Base-by-base conservation (phyloP, 2,888 invertebrate species). In the Blastobasis lacticolella region DNA sequence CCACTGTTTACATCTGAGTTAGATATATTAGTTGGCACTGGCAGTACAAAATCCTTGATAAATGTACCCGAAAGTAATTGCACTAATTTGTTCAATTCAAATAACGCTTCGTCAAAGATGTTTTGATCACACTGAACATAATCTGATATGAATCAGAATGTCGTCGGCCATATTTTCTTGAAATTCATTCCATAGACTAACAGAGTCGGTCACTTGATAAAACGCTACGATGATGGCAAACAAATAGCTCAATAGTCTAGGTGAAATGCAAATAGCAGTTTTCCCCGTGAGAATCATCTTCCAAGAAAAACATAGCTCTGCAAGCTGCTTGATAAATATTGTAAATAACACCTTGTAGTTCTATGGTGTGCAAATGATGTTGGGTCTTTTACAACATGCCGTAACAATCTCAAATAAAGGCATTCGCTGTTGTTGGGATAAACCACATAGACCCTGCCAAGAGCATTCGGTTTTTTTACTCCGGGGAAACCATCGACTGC, bases 261-360 rank as follows among this genome's bases (percentile, higher is more conserved):
- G 53, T 52, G 57, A 58, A 59, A 54, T 55, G 10, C 55, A 57
- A 49, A 57, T 10, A 57, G 58, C 57, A 47, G 63, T 55, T 59
- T 58, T 64, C 58, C 64, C 61, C 62, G 51, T 64, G 61, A 57
- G 55, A 55, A 58, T 64, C 61, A 49, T 61, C 61, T 62, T 61
- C 63, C 54, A 66, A 58, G 49, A 61, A 58, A 38, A 63, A 62
- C 57, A 59, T 55, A 56, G 54, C 56, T 51, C 53, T 56, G 54
- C 58, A 61, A 52, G 57, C 58, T 48, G 42, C 48, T 59, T 60
- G 54, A 54, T 54, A 60, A 52, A 60, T 62, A 54, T 51, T 52
- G 51, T 56, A 49, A 58, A 57, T 9, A 55, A 60, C 54, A 57
- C 59, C 57, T 56, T 57, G 53, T 49, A 59, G 54, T 57, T 54